These are phyloP conservation scores for Hyles lineata DNA, from an alignment of 2,888 invertebrate genomes.

Conservation along the genomic window DNA sequence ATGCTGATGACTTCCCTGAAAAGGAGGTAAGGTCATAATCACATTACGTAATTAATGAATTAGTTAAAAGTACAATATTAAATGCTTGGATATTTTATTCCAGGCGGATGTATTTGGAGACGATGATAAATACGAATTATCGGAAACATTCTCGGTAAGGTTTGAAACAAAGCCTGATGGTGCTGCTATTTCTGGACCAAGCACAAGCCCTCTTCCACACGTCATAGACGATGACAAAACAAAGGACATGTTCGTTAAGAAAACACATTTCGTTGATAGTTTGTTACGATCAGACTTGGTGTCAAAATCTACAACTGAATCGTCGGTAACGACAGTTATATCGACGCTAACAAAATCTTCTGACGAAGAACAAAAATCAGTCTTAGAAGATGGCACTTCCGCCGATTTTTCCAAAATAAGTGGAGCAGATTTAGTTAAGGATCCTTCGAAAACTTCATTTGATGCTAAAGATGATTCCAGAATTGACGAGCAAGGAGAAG, in stretches of 20 bases:
- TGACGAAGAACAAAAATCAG: conserved; percentile 77
- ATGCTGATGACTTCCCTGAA: conserved; percentile 82
- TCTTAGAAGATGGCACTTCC: conserved; percentile 77
- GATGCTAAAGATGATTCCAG: conserved; percentile 74
- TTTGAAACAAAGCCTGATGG: conserved; percentile 42
- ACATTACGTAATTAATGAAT: not conserved
- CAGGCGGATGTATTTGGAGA: conserved; percentile 74
- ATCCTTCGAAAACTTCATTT: conserved; percentile 75
- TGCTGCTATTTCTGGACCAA: conserved; percentile 46
- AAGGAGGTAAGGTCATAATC: conserved; percentile 66
- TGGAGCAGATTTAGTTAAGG: conserved; percentile 76
- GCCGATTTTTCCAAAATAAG: conserved; percentile 80
- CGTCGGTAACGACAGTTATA: conserved; percentile 78
- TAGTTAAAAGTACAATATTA: no score
- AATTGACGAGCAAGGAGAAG: conserved; percentile 70
- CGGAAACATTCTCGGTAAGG: conserved; percentile 48
- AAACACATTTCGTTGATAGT: conserved; percentile 66
- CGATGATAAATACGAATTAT: conserved; percentile 60
- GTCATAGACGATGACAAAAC: conserved; percentile 55
- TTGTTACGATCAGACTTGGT: conserved; percentile 67
- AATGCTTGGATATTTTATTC: conserved; percentile 35
- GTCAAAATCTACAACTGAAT: conserved; percentile 80
- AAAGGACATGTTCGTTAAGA: conserved; percentile 57
- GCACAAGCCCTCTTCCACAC: conserved; percentile 49
- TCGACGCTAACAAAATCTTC: conserved; percentile 79